Base-by-base conservation (phyloP, 2,888 invertebrate genomes). In the Myopa tessellatipennis region DNA sequence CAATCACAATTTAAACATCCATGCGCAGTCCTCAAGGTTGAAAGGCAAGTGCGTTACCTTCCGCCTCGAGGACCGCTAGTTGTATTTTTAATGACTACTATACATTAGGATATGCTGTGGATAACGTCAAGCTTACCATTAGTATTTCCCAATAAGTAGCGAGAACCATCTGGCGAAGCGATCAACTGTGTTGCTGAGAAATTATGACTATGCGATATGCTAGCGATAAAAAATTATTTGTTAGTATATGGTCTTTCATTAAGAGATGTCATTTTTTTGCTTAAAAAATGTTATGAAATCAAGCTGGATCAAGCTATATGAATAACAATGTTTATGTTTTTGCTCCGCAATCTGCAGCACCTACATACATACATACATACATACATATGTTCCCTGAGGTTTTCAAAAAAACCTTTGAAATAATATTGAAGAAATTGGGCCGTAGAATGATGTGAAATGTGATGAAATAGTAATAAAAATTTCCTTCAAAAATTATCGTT, bases 131-230 rank as follows among this genome's bases (percentile, higher is more conserved):
- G 45, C 70, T 65, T 88, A 93, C 93, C 93, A 89, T 91, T 92
- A 80, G 89, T 91, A 87, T 92, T 92, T 85, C 95, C 95, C 82
- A 95, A 90, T 77, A 94, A 93, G 86, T 94, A 94, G 79, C 95
- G 91, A 63, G 95, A 94, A 73, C 95, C 94, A 89, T 95, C 95
- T 80, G 95, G 95, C 73, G 95, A 95, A 81, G 95, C 93, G 82
- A 96, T 91, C 78, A 96, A 91, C 79, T 95, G 93, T 80, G 95
- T 95, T 75, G 95, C 95, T 82, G 95, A 95, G 85, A 96, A 90
- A 90, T 96, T 95, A 89, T 95, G 95, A 84, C 94, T 93, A 86
- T 93, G 94, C 84, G 93, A 93, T 89, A 93, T 93, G 90, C 95
- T 94, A 61, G 3, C 7, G 18, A 14, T 8, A 52, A 40, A 63